phyloP scores from a whole-genome alignment of 2,113 vertebrate species.

The Athene cunicularia region DNA sequence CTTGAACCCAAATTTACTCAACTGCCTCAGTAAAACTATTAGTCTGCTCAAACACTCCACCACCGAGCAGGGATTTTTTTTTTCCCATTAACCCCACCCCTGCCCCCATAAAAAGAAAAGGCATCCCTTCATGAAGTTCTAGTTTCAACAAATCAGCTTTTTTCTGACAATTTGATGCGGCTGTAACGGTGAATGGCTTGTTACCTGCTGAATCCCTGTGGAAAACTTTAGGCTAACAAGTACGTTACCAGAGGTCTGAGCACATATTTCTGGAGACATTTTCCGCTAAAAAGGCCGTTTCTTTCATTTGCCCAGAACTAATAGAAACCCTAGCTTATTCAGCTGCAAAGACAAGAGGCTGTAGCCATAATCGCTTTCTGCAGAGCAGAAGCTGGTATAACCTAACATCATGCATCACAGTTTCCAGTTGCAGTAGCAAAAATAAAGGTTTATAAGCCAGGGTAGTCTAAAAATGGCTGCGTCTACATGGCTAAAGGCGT shows the following conservation, averaged over 20 bases:
- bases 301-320: background rate
- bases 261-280: background rate
- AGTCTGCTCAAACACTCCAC: background rate
- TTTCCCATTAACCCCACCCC: accelerated
- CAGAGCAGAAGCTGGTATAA: background rate
- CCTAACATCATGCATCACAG: accelerated
- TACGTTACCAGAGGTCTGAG: background rate
- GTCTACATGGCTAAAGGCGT: background rate
- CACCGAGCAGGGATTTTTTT: too few species aligned
- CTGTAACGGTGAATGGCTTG: accelerated
- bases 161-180: background rate
- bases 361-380: background rate
- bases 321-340: background rate
- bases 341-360: background rate
- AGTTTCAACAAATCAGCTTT: background rate
- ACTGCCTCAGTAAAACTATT: background rate
- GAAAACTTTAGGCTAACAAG: background rate
- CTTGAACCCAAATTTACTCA: background rate
- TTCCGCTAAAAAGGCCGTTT: background rate
- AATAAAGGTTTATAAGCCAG: background rate
- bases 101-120: accelerated
- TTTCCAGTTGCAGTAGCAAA: background rate
- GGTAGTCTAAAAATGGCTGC: too few species aligned
- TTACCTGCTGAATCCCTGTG: background rate
- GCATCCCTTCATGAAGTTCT: accelerated